phyloP scores from a whole-genome alignment of 2,113 vertebrate genomes.

The Corythornis madagascariensis region DNA sequence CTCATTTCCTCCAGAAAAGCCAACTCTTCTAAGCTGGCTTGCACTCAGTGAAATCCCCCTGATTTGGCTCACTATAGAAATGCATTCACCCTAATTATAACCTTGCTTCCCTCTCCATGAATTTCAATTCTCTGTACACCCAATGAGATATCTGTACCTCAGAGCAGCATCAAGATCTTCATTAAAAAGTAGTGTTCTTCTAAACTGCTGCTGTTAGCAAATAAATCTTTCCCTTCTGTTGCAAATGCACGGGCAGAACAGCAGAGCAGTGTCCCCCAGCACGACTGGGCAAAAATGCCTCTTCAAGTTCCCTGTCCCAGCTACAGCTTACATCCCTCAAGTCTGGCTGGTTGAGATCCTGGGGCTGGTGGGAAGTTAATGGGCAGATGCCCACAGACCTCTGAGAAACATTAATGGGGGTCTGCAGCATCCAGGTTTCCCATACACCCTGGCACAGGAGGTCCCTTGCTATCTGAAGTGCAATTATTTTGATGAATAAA shows the following conservation, averaged over 20 bases:
- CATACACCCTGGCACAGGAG: not conserved
- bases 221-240: not conserved
- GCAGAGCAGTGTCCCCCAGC: not conserved
- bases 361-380: not conserved
- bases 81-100: not conserved
- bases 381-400: not conserved
- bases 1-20: not conserved
- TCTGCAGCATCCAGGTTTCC: not conserved
- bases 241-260: not conserved
- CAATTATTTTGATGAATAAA: not conserved
- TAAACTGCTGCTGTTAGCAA: not conserved
- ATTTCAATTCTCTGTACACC: not conserved
- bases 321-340: not conserved
- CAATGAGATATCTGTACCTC: not conserved
- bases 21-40: not conserved
- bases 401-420: not conserved
- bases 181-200: slow-evolving; percentile 8
- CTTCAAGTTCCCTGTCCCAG: not conserved
- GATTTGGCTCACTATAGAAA: not conserved
- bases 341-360: not conserved
- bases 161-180: not conserved
- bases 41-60: not conserved
- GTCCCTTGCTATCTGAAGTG: not conserved
- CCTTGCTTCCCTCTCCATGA: not conserved
- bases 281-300: not conserved